Conservation (phyloP, 2,888 invertebrate genomes). For the Heteromyza rotundicornis region DNA sequence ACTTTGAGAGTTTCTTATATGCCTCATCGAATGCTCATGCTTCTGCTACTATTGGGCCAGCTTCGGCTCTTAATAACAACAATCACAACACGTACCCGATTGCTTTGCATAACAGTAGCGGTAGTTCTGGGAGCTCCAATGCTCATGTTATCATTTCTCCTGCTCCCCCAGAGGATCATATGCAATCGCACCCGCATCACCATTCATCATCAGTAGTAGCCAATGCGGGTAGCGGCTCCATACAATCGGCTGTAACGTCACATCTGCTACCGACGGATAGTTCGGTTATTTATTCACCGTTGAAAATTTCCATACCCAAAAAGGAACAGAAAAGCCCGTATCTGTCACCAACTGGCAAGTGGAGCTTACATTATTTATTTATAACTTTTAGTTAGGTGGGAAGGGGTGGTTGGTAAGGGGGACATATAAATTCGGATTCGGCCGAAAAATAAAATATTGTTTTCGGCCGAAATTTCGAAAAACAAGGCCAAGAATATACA, state of each 20-base stretch:
- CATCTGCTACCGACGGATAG: constrained; percentile 55
- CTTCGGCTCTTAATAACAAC: constrained; percentile 28
- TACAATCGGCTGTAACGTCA: constrained; percentile 33
- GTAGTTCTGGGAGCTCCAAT: constrained; percentile 24
- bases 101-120: constrained; percentile 21
- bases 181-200: constrained; percentile 36
- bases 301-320: constrained; percentile 63
- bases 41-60: constrained; percentile 11
- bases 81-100: constrained; percentile 32
- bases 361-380: constrained; percentile 21
- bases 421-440: no score
- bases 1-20: constrained; percentile 91
- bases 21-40: constrained; percentile 63
- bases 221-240: constrained; percentile 24
- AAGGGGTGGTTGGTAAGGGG: no score
- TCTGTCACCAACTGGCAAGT: constrained; percentile 85
- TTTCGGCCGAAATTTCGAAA: no score
- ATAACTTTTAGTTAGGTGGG: not conserved
- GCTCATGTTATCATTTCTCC: constrained; percentile 51
- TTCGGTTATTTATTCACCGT: constrained; percentile 61
- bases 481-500: no score
- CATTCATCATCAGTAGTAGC: constrained; percentile 33
- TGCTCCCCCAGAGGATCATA: constrained; percentile 47
- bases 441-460: no score
- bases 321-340: constrained; percentile 77